Evolutionary conservation across 2,888 invertebrate genomes (phyloP), one percentile per base, ranked within the genome.

Genomic region (Nyleta sp.): DNA sequence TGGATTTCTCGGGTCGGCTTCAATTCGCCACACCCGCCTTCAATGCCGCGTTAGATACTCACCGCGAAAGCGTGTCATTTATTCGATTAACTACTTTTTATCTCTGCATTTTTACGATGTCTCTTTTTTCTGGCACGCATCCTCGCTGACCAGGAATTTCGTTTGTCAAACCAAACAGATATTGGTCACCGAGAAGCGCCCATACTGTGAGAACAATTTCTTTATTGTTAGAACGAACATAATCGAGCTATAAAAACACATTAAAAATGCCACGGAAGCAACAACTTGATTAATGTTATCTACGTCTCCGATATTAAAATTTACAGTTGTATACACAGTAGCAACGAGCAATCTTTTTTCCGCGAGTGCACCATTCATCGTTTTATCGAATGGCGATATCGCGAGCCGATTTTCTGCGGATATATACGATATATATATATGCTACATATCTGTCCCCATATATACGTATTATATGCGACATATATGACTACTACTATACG

Each of bases 51-150:
- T 78, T 79, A 80, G 79, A 81, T 74, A 74, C 73, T 81, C 70
- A 80, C 77, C 80, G 75, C 81, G 79, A 75, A 75, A 83, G 81
- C 83, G 81, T 82, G 80, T 83, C 82, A 81, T 80, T 82, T 82
- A 82, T 83, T 83, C 81, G 83, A 83, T 83, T 76, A 80, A 53
- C 68, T 52, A 72, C 72, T 80, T 80, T 74, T 80, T 72, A 68
- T 80, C 65, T 65, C 74, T 59, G 35, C 55, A 68, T 73, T 78
- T 72, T 78, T 78, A 59, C 31, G 48, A 33, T 13, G 50, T 40
- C 50, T 20, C 64, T 55, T 55, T 38, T 40, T 55, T 22, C 31
- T n/a, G 8, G 22, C 40, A 13, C 24, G 33, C 52, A 52, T 60
- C 46, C 53, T 46, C 52, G 24, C 52, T 38, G 46, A 38, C 35